These are phyloP conservation scores for Orientallactaga bullata DNA, from an alignment of 2,113 vertebrate genomes.

Conservation along the genomic window DNA sequence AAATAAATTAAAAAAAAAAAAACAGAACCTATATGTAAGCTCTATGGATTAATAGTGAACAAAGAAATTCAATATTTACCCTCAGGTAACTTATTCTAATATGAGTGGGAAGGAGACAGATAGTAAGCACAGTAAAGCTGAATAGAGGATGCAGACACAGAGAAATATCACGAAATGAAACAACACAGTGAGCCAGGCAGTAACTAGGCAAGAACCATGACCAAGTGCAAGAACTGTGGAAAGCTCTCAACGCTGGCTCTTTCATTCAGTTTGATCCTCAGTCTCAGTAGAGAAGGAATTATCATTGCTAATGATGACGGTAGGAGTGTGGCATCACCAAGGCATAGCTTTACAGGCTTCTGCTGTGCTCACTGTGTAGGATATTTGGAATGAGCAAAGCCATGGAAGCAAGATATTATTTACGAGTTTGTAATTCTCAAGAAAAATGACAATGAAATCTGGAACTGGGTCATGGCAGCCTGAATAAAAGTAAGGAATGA, in stretches of 20 bases:
- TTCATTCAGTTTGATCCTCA: not conserved
- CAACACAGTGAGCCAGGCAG: not conserved
- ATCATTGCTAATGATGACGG: rapidly evolving
- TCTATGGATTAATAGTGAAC: not conserved
- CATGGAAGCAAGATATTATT: not conserved
- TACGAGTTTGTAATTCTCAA: not conserved
- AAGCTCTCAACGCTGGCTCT: not conserved
- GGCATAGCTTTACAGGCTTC: not conserved
- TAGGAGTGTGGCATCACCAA: rapidly evolving
- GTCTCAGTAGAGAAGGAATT: not conserved
- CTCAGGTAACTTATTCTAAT: not conserved
- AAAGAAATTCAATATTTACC: not conserved
- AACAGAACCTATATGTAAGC: not conserved
- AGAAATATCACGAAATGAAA: not conserved
- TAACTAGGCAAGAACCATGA: not conserved
- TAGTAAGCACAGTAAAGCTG: not conserved
- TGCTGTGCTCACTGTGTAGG: not conserved
- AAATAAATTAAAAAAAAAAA: no score
- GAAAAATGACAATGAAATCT: not conserved
- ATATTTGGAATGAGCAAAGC: not conserved
- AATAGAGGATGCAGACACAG: rapidly evolving
- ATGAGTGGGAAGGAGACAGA: not conserved
- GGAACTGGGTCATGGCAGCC: not conserved
- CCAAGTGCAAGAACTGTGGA: rapidly evolving
- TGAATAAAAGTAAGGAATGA: not conserved